Conservation (phyloP, 2,113 vertebrate species). For the Herpailurus yagouaroundi region DNA sequence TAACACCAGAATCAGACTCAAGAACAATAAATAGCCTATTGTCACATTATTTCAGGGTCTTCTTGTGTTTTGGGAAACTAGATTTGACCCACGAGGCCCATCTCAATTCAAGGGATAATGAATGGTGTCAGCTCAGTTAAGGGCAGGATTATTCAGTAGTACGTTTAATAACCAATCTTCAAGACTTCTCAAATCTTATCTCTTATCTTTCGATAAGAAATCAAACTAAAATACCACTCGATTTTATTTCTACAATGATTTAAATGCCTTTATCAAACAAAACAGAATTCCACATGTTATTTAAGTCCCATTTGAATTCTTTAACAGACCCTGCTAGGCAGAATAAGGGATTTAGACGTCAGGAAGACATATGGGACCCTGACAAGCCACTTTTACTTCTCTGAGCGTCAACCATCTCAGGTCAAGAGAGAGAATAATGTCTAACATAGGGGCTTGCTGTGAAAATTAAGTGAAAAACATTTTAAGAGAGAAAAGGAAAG, state of each 20-base stretch:
- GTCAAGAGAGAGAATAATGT: neutral
- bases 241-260: neutral
- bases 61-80: neutral
- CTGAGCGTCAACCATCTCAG: neutral
- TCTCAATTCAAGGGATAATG: neutral
- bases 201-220: neutral
- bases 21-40: neutral
- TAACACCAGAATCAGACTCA: neutral
- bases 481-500: neutral
- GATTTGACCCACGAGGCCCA: neutral
- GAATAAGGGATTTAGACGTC: neutral
- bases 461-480: constrained; percentile 10
- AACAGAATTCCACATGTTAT: neutral
- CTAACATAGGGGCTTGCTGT: neutral
- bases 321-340: neutral
- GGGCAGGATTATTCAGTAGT: neutral
- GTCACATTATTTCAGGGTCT: neutral
- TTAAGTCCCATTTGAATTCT: neutral
- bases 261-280: neutral
- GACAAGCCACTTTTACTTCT: neutral
- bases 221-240: neutral
- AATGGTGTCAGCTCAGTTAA: neutral
- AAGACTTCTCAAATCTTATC: neutral
- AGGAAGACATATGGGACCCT: neutral
- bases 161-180: neutral